Percentiles rank a stretch among this genome's conserved stretches.
These are phyloP conservation scores for Phortica okadai DNA, from an alignment of 2,888 invertebrate genomes.

Conservation along the genomic window DNA sequence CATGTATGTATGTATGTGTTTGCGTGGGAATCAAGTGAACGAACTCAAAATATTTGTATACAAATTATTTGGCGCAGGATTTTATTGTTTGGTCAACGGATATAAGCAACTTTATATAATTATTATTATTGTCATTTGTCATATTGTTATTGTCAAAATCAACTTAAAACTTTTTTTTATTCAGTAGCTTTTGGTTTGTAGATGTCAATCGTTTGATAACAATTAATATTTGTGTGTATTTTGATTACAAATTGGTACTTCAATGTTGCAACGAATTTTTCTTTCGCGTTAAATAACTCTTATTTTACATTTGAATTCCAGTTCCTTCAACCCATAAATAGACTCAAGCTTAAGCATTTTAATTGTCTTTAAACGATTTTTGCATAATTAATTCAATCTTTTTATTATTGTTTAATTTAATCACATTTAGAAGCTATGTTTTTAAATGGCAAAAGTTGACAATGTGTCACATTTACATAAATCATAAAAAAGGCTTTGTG, in stretches of 20 bases:
- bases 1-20: not conserved
- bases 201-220: slow-evolving; percentile 57
- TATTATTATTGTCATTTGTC: slow-evolving; percentile 6
- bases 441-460: not conserved
- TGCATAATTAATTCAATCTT: not conserved
- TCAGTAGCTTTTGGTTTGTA: slow-evolving; percentile 51
- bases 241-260: slow-evolving; percentile 54
- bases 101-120: slow-evolving; percentile 56
- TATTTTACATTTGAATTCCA: slow-evolving; percentile 36
- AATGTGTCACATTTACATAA: not conserved
- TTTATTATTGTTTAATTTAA: slow-evolving; percentile 25
- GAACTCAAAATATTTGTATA: not conserved
- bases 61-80: slow-evolving; percentile 10
- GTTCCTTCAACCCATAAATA: slow-evolving; percentile 9
- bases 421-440: not conserved
- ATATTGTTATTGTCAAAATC: slow-evolving; percentile 31
- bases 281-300: not conserved
- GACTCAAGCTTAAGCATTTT: not conserved
- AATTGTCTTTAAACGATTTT: not conserved
- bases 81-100: slow-evolving; percentile 34
- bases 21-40: slow-evolving; percentile 14
- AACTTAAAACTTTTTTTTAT: slow-evolving; percentile 24
- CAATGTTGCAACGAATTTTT: slow-evolving; percentile 68
- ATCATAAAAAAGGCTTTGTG: not conserved
- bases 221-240: slow-evolving; percentile 41